phyloP scores from a whole-genome alignment of 2,113 vertebrate species.

The Podarcis raffonei region DNA sequence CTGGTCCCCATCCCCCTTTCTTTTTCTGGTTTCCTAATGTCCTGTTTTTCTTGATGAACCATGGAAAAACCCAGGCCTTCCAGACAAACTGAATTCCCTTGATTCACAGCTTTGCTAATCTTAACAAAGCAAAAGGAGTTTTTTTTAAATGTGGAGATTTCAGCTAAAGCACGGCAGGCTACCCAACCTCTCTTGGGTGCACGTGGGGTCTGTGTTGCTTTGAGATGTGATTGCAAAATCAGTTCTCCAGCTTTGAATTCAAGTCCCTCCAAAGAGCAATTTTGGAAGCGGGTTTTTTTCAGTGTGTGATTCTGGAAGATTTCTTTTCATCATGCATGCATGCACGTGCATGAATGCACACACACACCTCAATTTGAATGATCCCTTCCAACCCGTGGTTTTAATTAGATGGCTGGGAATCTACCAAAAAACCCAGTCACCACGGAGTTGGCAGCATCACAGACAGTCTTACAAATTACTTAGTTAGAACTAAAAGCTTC shows the following conservation, averaged over 20 bases:
- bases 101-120: neutral
- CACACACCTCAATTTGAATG: slow-evolving; percentile 27
- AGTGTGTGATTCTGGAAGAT: slow-evolving; percentile 24
- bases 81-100: too few relatives aligned
- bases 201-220: neutral
- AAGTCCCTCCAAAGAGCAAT: slow-evolving; percentile 38
- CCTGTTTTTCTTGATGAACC: neutral
- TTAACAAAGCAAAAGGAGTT: neutral
- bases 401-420: slow-evolving; percentile 60
- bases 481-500: slow-evolving; percentile 68
- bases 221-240: neutral
- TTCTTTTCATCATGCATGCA: slow-evolving; percentile 40
- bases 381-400: slow-evolving; percentile 52
- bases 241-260: slow-evolving; percentile 20
- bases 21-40: neutral
- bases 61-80: neutral
- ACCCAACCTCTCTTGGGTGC: neutral
- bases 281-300: slow-evolving; percentile 41
- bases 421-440: slow-evolving; percentile 44
- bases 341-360: slow-evolving; percentile 5
- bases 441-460: slow-evolving; percentile 66
- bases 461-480: slow-evolving; percentile 70
- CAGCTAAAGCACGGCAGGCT: neutral
- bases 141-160: neutral
- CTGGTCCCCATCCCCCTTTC: neutral